phyloP scores from a whole-genome alignment of 2,888 invertebrate genomes.

The Steinernema carpocapsae region DNA sequence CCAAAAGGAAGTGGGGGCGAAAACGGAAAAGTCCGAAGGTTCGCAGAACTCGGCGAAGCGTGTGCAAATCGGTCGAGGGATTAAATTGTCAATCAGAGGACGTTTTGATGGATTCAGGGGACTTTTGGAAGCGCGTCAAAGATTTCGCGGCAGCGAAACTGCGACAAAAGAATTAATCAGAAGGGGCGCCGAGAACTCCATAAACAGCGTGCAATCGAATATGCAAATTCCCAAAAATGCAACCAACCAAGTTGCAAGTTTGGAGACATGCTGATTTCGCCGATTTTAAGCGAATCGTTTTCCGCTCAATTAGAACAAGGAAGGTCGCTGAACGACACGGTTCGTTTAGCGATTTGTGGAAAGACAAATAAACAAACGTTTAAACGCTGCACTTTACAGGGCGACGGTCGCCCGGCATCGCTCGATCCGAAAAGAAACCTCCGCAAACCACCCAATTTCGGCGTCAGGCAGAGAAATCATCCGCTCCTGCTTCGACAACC shows the following conservation, averaged over 20 bases:
- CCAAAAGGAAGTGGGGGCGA: neutral
- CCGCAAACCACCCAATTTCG: slow-evolving; percentile 44
- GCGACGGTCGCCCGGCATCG: slow-evolving; percentile 30
- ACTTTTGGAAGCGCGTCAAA: neutral
- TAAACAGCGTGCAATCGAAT: neutral
- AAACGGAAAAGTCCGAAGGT: neutral
- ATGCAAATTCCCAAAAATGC: no score
- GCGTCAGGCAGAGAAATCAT: slow-evolving; percentile 55
- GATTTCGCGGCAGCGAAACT: neutral
- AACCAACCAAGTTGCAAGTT: no score
- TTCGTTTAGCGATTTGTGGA: no score
- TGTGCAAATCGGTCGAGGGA: neutral
- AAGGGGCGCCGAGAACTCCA: neutral
- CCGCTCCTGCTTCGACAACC: slow-evolving; percentile 63
- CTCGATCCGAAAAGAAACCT: slow-evolving; percentile 45
- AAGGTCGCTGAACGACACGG: neutral
- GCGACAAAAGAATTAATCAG: neutral
- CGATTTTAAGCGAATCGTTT: no score
- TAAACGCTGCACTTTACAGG: neutral
- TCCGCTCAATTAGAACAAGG: no score
- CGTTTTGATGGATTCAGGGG: slow-evolving; percentile 4
- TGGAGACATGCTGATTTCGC: no score
- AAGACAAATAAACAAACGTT: neutral
- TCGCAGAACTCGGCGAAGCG: neutral
- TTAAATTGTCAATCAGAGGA: slow-evolving; percentile 16